Conservation (phyloP, 2,888 invertebrate species). For the Leptopilina syphax region DNA sequence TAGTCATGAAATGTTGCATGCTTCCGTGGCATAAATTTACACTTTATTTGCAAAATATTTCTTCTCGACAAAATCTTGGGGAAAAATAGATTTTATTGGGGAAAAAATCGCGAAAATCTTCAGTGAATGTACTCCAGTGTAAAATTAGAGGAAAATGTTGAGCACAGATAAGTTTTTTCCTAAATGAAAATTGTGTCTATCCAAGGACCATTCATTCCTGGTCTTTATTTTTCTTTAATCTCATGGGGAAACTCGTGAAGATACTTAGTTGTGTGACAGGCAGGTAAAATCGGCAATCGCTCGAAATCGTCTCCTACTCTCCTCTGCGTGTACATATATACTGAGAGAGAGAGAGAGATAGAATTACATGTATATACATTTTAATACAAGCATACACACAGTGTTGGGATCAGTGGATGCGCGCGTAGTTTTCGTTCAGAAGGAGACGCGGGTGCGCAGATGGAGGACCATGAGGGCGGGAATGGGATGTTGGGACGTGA, state of each 20-base stretch:
- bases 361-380: neutral
- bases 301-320: constrained; percentile 32
- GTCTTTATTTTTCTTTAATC: neutral
- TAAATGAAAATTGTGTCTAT: neutral
- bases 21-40: no score
- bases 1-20: no score
- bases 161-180: neutral
- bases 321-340: no score
- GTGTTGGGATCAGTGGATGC: constrained; percentile 18
- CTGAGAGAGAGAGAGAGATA: no score
- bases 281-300: constrained; percentile 45
- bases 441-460: constrained; percentile 25
- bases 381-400: neutral
- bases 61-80: no score
- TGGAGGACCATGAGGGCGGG: constrained; percentile 41
- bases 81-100: no score
- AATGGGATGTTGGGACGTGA: constrained; percentile 35
- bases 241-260: constrained; percentile 18
- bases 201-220: neutral
- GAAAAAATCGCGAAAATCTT: no score
- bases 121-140: neutral
- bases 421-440: constrained; percentile 30
- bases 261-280: constrained; percentile 29
- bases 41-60: no score
- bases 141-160: neutral